Evolutionary conservation across 1,140 invertebrate genomes (phyloP), one percentile per base, ranked within the genome.

Genomic region (Tetramorium alpestre): DNA sequence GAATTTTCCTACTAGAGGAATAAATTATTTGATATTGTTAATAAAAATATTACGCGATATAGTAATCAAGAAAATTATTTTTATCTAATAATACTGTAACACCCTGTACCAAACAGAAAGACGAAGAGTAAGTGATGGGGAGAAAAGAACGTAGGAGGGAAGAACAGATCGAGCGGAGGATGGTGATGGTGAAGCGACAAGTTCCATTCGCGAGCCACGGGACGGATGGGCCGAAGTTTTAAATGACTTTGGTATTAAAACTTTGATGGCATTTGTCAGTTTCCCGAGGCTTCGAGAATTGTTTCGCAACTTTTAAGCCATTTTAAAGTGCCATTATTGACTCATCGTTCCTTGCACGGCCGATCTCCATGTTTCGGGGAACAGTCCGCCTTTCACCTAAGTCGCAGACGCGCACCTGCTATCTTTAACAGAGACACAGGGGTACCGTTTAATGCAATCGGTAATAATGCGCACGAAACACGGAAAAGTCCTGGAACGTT

Each of bases 261-360:
- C 92, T 93, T 93, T 93, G 92, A 93, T 93, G 92, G 93, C 92
- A 93, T 93, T 93, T 93, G 93, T 93, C 93, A 93, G 92, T 92
- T 93, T 92, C 89, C 90, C 85, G 72, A 78, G 86, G 86, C 89
- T 91, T 87, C 87, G 85, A 84, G 88, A 92, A 93, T 92, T 93
- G 92, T 92, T 93, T 92, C 89, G 88, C 77, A 92, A 93, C 93
- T 93, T 91, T 91, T 91, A 91, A 91, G 90, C 87, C 89, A 90
- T 91, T 91, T 91, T 91, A 91, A 91, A 91, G 90, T 87, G 73
- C 75, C 90, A 88, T 91, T 90, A 91, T 90, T 91, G 90, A 91
- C 90, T 91, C 84, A 88, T 85, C 87, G 82, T 87, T 84, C 78
- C 72, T 69, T 65, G 60, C 76, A 77, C 81, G 73, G 56, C 69